A percentile compares a stretch with the other conserved stretches of the same genome.
Conservation (phyloP, 2,888 invertebrate genomes). For the Cephalotes varians region DNA sequence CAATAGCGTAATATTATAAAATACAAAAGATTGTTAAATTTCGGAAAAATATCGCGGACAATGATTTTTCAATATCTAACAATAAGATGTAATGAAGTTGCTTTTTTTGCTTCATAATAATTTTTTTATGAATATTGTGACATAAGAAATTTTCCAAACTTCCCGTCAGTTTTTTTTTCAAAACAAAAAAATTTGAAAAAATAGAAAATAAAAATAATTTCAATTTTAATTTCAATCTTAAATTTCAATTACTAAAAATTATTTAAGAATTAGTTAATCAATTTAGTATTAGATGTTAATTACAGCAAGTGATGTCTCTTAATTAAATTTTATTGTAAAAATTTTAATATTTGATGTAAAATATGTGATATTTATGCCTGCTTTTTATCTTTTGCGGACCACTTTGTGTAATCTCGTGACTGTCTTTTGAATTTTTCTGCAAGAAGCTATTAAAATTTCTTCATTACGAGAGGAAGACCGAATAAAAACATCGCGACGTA, state of each 20-base stretch:
- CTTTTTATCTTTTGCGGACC: neutral
- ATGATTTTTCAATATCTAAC: neutral
- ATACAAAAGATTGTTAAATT: neutral
- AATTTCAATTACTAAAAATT: neutral
- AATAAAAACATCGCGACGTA: slow-evolving; percentile 8
- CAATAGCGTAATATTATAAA: neutral
- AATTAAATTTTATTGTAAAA: slow-evolving; percentile 5
- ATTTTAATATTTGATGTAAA: neutral
- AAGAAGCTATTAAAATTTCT: slow-evolving; percentile 28
- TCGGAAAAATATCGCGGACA: neutral
- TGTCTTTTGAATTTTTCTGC: slow-evolving; percentile 23
- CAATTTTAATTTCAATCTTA: neutral
- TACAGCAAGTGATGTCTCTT: neutral
- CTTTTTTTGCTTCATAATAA: neutral
- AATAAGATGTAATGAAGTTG: neutral
- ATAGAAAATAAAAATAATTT: neutral
- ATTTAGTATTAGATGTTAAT: neutral
- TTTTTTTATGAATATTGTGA: neutral
- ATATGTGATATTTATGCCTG: neutral
- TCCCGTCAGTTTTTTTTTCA: neutral
- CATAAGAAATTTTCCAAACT: neutral
- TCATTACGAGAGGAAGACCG: slow-evolving; percentile 28
- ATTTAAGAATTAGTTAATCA: neutral
- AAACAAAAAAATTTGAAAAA: neutral
- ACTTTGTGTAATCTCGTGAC: neutral